A percentile compares a stretch with the other conserved stretches of the same genome.
phyloP scores from a whole-genome alignment of 2,888 invertebrate genomes.

The Yponomeuta evonymella region DNA sequence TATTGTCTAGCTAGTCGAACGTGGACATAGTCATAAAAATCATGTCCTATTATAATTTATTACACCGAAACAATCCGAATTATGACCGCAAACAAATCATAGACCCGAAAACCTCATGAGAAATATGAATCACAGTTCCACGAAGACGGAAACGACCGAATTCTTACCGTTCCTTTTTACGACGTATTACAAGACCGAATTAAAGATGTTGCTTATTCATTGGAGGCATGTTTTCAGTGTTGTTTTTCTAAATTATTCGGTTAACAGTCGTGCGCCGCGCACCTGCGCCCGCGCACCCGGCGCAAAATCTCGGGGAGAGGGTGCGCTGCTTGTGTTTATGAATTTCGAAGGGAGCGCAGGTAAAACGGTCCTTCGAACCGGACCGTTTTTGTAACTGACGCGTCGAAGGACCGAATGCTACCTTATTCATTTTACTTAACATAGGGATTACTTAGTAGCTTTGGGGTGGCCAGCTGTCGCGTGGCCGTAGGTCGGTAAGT shows the following conservation, averaged over 20 bases:
- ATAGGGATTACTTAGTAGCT: not conserved
- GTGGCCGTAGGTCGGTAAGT: no score
- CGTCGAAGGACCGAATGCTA: not conserved
- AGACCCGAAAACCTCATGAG: not conserved
- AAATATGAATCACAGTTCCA: conserved; percentile 63
- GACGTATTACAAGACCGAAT: conserved; percentile 46
- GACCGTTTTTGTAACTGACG: conserved; percentile 13
- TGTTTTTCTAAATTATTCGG: conserved; percentile 54
- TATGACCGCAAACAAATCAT: conserved; percentile 45
- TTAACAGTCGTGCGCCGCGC: conserved; percentile 57
- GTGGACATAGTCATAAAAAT: conserved; percentile 32
- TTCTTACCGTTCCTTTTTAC: conserved; percentile 60
- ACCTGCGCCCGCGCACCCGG: conserved; percentile 68
- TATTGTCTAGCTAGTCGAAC: not conserved
- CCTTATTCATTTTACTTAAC: not conserved
- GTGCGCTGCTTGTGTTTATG: conserved; percentile 40
- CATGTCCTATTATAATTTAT: conserved; percentile 46
- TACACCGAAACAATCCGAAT: conserved; percentile 39
- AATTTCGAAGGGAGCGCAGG: conserved; percentile 43
- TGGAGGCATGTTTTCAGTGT: conserved; percentile 34
- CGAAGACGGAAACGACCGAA: conserved; percentile 71
- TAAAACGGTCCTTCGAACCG: conserved; percentile 45
- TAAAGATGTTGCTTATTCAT: conserved; percentile 20
- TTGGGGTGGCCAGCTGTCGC: not conserved
- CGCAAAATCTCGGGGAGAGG: conserved; percentile 61